Conservation (phyloP, 2,888 invertebrate genomes). For the Drosophila koepferae region DNA sequence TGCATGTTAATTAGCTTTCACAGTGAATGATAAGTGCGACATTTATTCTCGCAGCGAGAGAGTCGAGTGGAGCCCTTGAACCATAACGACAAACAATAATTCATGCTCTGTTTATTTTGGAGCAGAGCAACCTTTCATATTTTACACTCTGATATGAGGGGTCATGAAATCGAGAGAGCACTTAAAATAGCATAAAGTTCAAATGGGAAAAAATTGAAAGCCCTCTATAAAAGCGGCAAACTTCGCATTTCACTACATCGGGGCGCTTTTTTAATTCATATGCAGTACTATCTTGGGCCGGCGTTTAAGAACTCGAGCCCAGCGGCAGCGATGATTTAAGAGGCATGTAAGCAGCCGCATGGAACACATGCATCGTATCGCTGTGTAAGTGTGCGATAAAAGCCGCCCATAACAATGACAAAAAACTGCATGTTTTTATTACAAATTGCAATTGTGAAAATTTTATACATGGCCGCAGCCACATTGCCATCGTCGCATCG, state of each 20-base stretch:
- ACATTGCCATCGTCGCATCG: conserved; percentile 64
- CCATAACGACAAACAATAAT: conserved; percentile 64
- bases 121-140: conserved; percentile 57
- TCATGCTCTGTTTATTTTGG: conserved; percentile 72
- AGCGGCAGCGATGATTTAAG: conserved; percentile 47
- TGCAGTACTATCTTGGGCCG: conserved; percentile 17
- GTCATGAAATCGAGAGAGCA: conserved; percentile 63
- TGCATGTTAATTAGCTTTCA: conserved; percentile 32
- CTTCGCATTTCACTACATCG: conserved; percentile 1
- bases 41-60: neutral
- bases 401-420: conserved; percentile 73
- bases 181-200: conserved; percentile 71
- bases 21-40: conserved; percentile 28
- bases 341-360: conserved; percentile 35
- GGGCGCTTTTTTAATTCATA: conserved; percentile 24
- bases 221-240: neutral
- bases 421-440: conserved; percentile 78
- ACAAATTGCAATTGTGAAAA: conserved; percentile 81
- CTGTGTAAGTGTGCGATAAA: conserved; percentile 53
- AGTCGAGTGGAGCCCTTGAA: conserved; percentile 27
- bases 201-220: conserved; percentile 25
- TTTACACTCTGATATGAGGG: conserved; percentile 51
- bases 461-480: conserved; percentile 78
- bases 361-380: conserved; percentile 23
- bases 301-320: conserved; percentile 2